Percentiles rank a stretch among this genome's conserved stretches.
These are phyloP conservation scores for Enteromius viviparus DNA, from an alignment of 2,797 vertebrate species.

Conservation along the genomic window DNA sequence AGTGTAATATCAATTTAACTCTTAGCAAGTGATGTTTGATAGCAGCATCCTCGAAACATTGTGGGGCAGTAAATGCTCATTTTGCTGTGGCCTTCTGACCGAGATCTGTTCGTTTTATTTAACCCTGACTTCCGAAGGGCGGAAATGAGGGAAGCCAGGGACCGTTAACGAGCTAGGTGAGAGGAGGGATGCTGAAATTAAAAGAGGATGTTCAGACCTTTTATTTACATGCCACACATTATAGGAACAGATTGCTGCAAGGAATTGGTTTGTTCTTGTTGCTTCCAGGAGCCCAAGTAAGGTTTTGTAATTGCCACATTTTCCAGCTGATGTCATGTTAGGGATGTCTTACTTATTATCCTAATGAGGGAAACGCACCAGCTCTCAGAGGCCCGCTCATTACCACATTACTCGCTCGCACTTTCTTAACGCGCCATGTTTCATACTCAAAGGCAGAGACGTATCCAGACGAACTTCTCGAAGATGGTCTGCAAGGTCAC, in stretches of 20 bases:
- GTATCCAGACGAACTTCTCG: slow-evolving; percentile 36
- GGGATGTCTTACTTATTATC: slow-evolving; percentile 97
- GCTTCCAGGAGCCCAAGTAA: slow-evolving; percentile 87
- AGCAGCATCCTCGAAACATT: slow-evolving; percentile 8
- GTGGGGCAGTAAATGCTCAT: not conserved
- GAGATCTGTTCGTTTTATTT: slow-evolving; percentile 40
- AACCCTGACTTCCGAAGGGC: slow-evolving; percentile 54
- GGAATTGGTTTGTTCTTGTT: slow-evolving; percentile 75
- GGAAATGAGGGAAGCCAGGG: slow-evolving; percentile 64
- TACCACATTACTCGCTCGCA: slow-evolving; percentile 91
- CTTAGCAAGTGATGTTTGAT: slow-evolving; percentile 5
- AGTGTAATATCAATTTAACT: not conserved
- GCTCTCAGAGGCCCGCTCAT: slow-evolving; percentile 94
- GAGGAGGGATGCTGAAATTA: slow-evolving; percentile 71
- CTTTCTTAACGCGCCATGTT: slow-evolving; percentile 82
- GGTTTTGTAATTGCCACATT: slow-evolving; percentile 97
- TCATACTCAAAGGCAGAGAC: slow-evolving; percentile 63
- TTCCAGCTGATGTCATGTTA: slow-evolving; percentile 92
- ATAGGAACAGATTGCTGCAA: slow-evolving; percentile 85
- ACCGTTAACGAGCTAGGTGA: slow-evolving; percentile 64
- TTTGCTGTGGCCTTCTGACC: slow-evolving; percentile 23
- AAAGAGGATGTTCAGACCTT: slow-evolving; percentile 82
- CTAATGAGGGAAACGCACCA: slow-evolving; percentile 97
- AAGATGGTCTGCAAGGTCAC: slow-evolving; percentile 29
- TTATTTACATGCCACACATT: slow-evolving; percentile 84